Conservation (phyloP, 2,797 vertebrate species). For the Anniella stebbinsi region DNA sequence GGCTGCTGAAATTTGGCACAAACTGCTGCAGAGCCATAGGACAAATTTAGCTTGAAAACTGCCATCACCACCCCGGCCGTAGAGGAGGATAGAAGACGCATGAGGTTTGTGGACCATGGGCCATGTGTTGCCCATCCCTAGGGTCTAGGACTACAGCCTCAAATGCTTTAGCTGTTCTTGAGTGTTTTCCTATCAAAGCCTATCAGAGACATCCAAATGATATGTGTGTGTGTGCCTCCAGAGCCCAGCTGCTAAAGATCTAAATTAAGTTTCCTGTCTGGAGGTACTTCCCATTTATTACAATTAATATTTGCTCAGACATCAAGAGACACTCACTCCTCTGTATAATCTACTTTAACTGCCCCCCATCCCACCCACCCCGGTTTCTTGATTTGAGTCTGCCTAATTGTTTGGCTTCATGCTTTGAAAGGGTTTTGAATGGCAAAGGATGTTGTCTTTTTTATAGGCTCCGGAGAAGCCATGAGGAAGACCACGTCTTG, state of each 20-base stretch:
- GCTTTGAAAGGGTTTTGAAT: not conserved
- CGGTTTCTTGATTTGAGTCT: not conserved
- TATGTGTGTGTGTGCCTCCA: not conserved
- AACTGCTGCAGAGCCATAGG: too few relatives aligned
- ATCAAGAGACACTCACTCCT: not conserved
- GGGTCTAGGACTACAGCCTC: not conserved
- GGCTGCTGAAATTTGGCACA: too few relatives aligned
- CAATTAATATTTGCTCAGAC: conserved; percentile 15
- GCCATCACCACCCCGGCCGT: too few relatives aligned
- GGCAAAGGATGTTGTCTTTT: not conserved
- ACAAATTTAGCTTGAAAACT: too few relatives aligned
- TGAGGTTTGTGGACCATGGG: too few relatives aligned
- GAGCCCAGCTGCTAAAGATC: not conserved
- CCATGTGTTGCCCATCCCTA: too few relatives aligned
- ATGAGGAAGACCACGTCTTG: too few relatives aligned
- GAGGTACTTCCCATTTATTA: conserved; percentile 8
- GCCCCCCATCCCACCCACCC: too few relatives aligned
- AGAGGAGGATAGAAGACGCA: too few relatives aligned
- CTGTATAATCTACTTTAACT: not conserved
- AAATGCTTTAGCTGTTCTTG: not conserved
- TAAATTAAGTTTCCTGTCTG: conserved; percentile 29
- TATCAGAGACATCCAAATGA: not conserved
- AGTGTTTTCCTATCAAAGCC: not conserved
- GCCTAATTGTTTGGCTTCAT: not conserved
- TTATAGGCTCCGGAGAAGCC: not conserved